Base-by-base conservation (phyloP, 92 coral and sea anemone genomes). In the Meandrina meandrites region DNA sequence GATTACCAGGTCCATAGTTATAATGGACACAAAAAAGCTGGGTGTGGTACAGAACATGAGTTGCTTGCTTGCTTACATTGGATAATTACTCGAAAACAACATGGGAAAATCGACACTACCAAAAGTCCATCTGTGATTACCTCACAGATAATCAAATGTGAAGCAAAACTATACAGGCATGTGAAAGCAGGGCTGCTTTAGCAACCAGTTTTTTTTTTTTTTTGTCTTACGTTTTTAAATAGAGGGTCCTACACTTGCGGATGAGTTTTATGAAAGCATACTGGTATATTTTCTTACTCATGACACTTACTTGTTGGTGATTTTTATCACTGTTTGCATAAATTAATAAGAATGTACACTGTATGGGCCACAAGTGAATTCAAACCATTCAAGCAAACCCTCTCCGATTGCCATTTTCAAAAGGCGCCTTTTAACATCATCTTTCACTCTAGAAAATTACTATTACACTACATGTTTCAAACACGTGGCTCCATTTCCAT, bases 401-500 rank as follows among this genome's bases (percentile, higher is more conserved):
- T 48, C 17, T 15, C 2, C 28, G 9, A 34, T 1, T 6, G 4
- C 27, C 51, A 73, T 5, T 21, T 18, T 35, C 22, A 36, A 36
- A 36, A 34, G 73, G 34, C 50, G 24, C 18, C 24, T 73, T 24
- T 21, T 4, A 35, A n/a, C 51, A 37, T 19, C 6, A 40, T 40
- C 48, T 1, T 36, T 36, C 77, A 73, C 47, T 12, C n/a, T 37
- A 70, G 13, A 7, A 70, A 32, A 70, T 70, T 70, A 68, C 16
- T 70, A 68, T 11, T 24, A 70, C 10, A 37, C 77, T 32, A 71
- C 27, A 11, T 18, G 24, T 67, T 18, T 85, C 67, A 85, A 42
- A 18, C 88, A 40, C 88, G 75, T 19, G 45, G 47, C 8, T 70
- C 86, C 89, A 86, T 70, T 72, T 86, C 89, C 60, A 86, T 67